Base-by-base conservation (phyloP, 1,140 invertebrate genomes). In the Nautilus pompilius region DNA sequence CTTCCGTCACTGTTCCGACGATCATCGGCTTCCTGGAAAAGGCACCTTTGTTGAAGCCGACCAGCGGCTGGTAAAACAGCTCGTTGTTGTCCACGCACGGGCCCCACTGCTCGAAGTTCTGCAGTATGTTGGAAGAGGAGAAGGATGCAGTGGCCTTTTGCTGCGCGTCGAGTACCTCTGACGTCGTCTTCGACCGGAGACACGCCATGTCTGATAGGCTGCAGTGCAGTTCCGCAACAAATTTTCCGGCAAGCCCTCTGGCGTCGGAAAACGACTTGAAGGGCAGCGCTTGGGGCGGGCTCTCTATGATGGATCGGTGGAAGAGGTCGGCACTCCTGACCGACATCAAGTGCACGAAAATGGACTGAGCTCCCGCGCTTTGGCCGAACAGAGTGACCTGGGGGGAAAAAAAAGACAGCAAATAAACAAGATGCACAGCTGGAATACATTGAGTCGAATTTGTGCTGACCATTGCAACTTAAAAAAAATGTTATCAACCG, bases 331-430 rank as follows among this genome's bases (percentile, higher is more conserved):
- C 51, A 28, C 66, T 66, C 15, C 57, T 29, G 13, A 41, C 17
- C 5, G 61, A 61, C 53, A 68, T 69, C 60, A 74, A 17, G 56
- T 75, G 73, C 6, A 66, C 49, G 22, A 67, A 32, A 17, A 55
- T 60, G 13, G 71, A 74, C 60, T 71, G 69, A 8, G 68, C 73
- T 13, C 75, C 75, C 15, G 73, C 73, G 36, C 72, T 75, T 33
- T 76, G 69, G 10, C 75, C 75, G 59, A 74, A 77, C 26, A 77
- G 24, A 6, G 73, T 75, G 1, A 77, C 69, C 64, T 71, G 32
- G 20, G 49, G 63, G 5, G 28, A 60, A 4, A 55, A 2, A 17
- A 15, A 10, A 51, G 26, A 17, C 10, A n/a, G n/a, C n/a, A n/a
- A n/a, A n/a, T n/a, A n/a, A n/a, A n/a, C n/a, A n/a, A n/a, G 36